A percentile compares a stretch with the other conserved stretches of the same genome.
These are phyloP conservation scores for Oophaga pumilio DNA, from an alignment of 2,113 vertebrate species.

Conservation along the genomic window DNA sequence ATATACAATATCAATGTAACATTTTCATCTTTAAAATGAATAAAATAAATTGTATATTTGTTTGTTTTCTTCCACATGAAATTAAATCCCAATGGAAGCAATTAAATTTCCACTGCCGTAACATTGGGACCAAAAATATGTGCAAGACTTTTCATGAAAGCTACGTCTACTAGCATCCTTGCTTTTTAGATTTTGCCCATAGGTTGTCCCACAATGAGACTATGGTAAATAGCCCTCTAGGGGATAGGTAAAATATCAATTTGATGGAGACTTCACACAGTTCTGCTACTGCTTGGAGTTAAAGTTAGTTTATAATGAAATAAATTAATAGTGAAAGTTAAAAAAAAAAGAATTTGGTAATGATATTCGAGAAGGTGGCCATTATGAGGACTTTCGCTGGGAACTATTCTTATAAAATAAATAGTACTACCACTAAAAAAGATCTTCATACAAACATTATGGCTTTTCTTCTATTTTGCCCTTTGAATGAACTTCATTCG, in stretches of 20 bases:
- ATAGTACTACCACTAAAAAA: too few relatives aligned
- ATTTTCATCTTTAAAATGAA: neutral
- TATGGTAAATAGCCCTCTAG: neutral
- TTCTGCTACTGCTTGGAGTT: neutral
- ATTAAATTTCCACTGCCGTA: conserved; percentile 3
- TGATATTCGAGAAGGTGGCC: too few relatives aligned
- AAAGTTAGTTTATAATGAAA: neutral
- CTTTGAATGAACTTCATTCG: too few relatives aligned
- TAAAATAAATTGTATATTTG: neutral
- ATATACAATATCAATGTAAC: neutral
- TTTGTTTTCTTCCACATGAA: conserved; percentile 16
- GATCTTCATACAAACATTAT: too few relatives aligned
- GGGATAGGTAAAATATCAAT: neutral
- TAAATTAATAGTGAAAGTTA: neutral
- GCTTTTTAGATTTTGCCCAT: neutral
- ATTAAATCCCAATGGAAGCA: conserved; percentile 42
- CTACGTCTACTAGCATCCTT: neutral
- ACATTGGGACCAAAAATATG: conserved; percentile 13
- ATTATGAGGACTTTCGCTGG: too few relatives aligned
- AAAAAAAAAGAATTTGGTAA: too few relatives aligned
- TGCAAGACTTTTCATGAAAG: neutral
- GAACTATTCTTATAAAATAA: too few relatives aligned
- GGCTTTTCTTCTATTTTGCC: too few relatives aligned
- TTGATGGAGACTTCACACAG: neutral
- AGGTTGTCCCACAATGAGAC: neutral